Conservation (phyloP, 2,888 invertebrate species). For the Aphodius granarius region DNA sequence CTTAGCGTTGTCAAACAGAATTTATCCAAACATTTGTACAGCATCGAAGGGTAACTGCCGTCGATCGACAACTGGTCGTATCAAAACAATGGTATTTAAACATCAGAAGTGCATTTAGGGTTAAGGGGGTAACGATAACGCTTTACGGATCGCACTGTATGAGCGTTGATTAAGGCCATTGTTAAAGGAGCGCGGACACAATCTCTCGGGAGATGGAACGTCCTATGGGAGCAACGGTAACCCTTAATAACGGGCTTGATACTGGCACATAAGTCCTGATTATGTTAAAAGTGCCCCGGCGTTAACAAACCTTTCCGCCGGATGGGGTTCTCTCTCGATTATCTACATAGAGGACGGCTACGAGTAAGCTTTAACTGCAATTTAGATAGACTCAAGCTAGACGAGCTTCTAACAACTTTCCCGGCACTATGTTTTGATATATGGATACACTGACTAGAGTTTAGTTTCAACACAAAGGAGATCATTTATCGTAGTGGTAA, state of each 20-base stretch:
- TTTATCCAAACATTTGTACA: constrained; percentile 9
- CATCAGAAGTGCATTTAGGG: constrained; percentile 28
- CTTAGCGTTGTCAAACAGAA: background rate
- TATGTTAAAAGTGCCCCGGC: constrained; percentile 35
- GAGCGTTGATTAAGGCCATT: constrained; percentile 29
- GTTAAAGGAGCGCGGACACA: constrained; percentile 24
- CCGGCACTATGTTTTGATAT: background rate
- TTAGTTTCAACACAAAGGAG: constrained; percentile 3
- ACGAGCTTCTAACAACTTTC: background rate
- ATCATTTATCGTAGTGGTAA: too few relatives aligned
- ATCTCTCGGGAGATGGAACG: constrained; percentile 24
- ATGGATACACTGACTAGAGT: background rate
- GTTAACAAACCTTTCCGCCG: constrained; percentile 33
- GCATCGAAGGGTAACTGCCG: background rate
- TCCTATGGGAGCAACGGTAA: constrained; percentile 23
- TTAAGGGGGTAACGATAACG: constrained; percentile 19
- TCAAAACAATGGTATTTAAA: constrained; percentile 17
- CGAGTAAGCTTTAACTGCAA: constrained; percentile 21
- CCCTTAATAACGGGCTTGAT: constrained; percentile 26
- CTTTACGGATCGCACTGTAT: constrained; percentile 23
- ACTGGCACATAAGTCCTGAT: constrained; percentile 36
- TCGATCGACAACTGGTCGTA: background rate
- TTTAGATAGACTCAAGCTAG: constrained; percentile 1
- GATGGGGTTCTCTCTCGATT: constrained; percentile 25
- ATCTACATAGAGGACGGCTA: constrained; percentile 22